Evolutionary conservation across 2,113 vertebrate species (phyloP), one percentile per base, ranked within the genome.

Genomic region (Eleginops maclovinus): DNA sequence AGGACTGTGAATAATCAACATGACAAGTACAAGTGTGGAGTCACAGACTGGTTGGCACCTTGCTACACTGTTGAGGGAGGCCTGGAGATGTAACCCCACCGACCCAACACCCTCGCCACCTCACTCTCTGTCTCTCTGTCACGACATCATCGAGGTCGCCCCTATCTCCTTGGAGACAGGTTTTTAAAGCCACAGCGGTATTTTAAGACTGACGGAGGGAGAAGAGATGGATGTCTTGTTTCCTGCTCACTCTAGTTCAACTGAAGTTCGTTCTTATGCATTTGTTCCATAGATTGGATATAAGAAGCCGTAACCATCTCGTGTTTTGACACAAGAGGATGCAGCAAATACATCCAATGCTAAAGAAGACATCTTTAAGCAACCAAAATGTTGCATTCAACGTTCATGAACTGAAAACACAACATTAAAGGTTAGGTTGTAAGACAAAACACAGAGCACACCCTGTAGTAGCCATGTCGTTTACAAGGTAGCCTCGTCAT

Each of bases 1-100:
- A 17, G 24, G 40, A 55, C 66, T 73, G 73, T 75, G 83, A 81
- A 75, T 79, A 83, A 91, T 86, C 79, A 63, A 70, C 61, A 59
- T 81, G 87, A 88, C 70, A 83, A 67, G 72, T 67, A 80, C 63
- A 86, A 70, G 71, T 72, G 71, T 50, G 68, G 75, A 77, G 83
- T 67, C 76, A 54, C 64, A 66, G 54, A 41, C 71, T 67, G 28
- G 19, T 87, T 89, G 86, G 72, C 84, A 81, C 64, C 81, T 79
- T 82, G 78, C 59, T 67, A 55, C n/a, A 26, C 58, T 41, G 67
- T 83, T 53, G 85, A 65, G 89, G 85, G 77, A 86, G 87, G 58
- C 78, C 82, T 79, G 65, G 73, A 40, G 55, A 83, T 83, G 79
- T 72, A 79, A 77, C 53, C 67, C 41, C 59, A 9, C 56, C 73